Conservation (phyloP, 2,888 invertebrate genomes). For the Apamea monoglypha region DNA sequence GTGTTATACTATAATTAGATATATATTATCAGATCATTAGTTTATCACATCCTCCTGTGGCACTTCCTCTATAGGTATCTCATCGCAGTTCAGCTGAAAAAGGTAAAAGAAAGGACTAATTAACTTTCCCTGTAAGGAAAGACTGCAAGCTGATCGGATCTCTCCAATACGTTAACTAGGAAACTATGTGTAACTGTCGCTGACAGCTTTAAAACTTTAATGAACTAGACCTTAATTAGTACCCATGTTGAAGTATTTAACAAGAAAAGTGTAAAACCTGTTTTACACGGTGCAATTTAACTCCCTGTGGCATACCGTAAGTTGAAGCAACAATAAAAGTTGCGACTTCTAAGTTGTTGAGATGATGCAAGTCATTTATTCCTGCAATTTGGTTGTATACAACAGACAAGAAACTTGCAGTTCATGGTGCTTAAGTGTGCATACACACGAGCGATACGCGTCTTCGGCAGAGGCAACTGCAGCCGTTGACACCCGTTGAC, state of each 20-base stretch:
- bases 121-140: conserved; percentile 14
- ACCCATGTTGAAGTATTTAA: not conserved
- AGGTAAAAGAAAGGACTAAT: conserved; percentile 23
- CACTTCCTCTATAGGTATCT: conserved; percentile 77
- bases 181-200: conserved; percentile 8
- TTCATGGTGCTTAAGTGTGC: not conserved
- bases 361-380: not conserved
- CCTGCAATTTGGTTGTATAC: not conserved
- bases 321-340: not conserved
- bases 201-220: conserved; percentile 7
- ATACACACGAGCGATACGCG: not conserved
- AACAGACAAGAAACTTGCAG: not conserved
- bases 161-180: conserved; percentile 10
- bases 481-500: no score
- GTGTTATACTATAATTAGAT: conserved; percentile 12
- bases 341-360: no score
- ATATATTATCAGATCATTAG: conserved; percentile 67
- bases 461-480: no score
- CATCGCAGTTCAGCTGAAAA: conserved; percentile 81
- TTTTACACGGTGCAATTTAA: no score
- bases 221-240: conserved; percentile 10
- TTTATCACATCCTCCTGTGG: conserved; percentile 76
- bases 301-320: not conserved
- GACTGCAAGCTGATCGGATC: not conserved
- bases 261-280: not conserved